Evolutionary conservation across 1,140 invertebrate genomes (phyloP).

Genomic region (Latrodectus geometricus): DNA sequence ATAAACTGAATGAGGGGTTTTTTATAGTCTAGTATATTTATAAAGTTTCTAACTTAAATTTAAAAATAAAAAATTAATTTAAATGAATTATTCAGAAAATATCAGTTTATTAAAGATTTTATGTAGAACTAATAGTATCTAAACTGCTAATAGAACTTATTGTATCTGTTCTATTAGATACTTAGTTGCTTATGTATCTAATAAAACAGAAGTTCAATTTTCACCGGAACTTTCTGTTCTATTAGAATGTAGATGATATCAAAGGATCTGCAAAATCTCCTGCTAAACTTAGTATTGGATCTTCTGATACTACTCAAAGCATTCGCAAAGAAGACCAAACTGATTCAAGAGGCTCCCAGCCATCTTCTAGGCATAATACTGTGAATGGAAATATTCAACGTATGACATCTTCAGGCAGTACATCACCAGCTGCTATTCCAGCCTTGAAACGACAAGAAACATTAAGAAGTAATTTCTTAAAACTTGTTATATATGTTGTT

Average conservation of each 20-base stretch:
- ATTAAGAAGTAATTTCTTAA: slow-evolving; percentile 23
- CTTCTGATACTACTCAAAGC: slow-evolving; percentile 2
- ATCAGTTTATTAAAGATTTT: no score
- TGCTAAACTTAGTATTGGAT: slow-evolving; percentile 28
- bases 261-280: slow-evolving; percentile 34
- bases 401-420: slow-evolving; percentile 38
- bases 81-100: no score
- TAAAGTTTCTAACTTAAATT: no score
- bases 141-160: no score
- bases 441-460: slow-evolving; percentile 51
- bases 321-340: slow-evolving; percentile 18
- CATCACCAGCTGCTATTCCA: slow-evolving; percentile 52
- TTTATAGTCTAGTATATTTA: no score
- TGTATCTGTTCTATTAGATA: no score
- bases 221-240: not conserved
- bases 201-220: no score
- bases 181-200: no score
- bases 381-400: slow-evolving; percentile 62
- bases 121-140: no score
- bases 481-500: no score
- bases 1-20: no score
- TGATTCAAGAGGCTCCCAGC: not conserved
- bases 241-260: slow-evolving; percentile 35
- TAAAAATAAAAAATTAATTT: no score
- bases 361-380: slow-evolving; percentile 25